Base-by-base conservation (phyloP, 2,888 invertebrate genomes). In the Seira sanloemensis region DNA sequence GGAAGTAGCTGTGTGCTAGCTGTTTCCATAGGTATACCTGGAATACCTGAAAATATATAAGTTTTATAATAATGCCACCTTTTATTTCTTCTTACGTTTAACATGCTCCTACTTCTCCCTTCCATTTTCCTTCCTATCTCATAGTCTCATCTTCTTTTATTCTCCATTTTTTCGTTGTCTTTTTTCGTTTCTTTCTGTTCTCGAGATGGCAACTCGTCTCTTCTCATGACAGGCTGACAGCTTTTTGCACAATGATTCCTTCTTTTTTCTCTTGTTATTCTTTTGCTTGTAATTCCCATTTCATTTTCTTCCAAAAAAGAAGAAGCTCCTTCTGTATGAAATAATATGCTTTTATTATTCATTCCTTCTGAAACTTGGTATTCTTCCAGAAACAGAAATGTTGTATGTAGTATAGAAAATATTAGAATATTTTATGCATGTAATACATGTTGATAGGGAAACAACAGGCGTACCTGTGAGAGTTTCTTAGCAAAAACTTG, bases 221-320 rank as follows among this genome's bases (percentile, higher is more conserved):
- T 86, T 86, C 84, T 87, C 85, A 85, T 86, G 84, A 86, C 86
- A 86, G 86, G 79, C 78, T 86, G 86, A 85, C 86, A 86, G 85
- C 84, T 87, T 84, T 84, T 84, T 84, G 84, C 84, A 84, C 84
- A 83, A 78, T 86, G 83, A 83, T 79, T 85, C 83, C 80, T 85
- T 83, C 58, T 58, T 18, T 84, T 86, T 74, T 62, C 78, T 80
- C 78, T 68, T 76, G 71, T 80, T 66, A 77, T 76, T 82, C 68
- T 66, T 82, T 58, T 83, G 50, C 74, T 78, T 80, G 78, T 84
- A 84, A 78, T 78, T 84, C 76, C 78, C 67, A 78, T 78, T 76
- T 78, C 84, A 83, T 85, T 85, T 81, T 80, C 78, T 72, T 82
- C 72, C 7, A n/a, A 18, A 58, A 58, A 58, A 58, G 4, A 58